Base-by-base conservation (phyloP, 2,888 invertebrate species). In the Ceraclea dissimilis region DNA sequence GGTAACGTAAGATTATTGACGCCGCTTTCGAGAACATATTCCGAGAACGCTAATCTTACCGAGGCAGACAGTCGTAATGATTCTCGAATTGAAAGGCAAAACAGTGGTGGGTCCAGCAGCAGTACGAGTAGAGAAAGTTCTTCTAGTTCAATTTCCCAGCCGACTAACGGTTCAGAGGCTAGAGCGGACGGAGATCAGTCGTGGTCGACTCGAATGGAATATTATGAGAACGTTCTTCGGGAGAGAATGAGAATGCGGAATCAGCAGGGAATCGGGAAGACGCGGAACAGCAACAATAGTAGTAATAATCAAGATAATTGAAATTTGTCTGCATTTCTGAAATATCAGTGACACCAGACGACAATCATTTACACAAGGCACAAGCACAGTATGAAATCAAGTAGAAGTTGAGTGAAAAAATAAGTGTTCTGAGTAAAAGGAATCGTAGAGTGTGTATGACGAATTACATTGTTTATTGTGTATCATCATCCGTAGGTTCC, bases 1-100 rank as follows among this genome's bases (percentile, higher is more conserved):
- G 49, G 54, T n/a, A 52, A 51, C 11, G 19, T 56, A 22, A 43
- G 54, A 22, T 44, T 51, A n/a, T 46, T 58, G 21, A 58, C 56
- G 49, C 51, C 58, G 16, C 26, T 60, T 11, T 53, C 56, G 5
- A 52, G 60, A 33, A 20, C 33, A 17, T 26, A 21, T 6, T 47
- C n/a, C 48, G 16, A 10, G 20, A 20, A 56, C 8, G 51, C 51
- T 20, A 39, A 13, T 8, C 51, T 48, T 19, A 54, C 49, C 11
- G 48, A 19, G 17, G 21, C 34, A 46, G 52, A 26, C 46, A 18
- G 11, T 26, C 21, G 26, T 26, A 22, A 17, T 16, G 19, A 34
- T 33, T 31, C 13, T 16, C n/a, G 51, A 17, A 17, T 21, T 21
- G 54, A 54, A 17, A 54, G 54, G 19, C 56, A 46, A 34, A 21